phyloP scores from a whole-genome alignment of 2,113 vertebrate genomes.

The Hydrochoerus hydrochaeris region DNA sequence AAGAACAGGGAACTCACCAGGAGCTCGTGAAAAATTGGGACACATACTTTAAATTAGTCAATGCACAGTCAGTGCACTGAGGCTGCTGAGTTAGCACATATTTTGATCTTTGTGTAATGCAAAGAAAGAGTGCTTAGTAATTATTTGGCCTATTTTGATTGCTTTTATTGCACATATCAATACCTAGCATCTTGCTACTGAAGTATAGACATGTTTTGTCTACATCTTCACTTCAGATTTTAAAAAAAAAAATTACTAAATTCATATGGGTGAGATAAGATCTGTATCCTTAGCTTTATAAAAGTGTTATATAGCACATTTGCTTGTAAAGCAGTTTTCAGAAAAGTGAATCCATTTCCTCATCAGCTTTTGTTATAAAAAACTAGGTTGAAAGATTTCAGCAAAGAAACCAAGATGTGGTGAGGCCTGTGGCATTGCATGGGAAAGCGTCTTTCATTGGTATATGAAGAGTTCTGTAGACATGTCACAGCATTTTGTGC shows the following conservation, averaged over 20 bases:
- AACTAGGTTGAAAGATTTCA: too few relatives aligned
- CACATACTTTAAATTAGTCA: slow-evolving; percentile 86
- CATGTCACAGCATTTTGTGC: not conserved
- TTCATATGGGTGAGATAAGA: not conserved
- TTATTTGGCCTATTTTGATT: slow-evolving; percentile 22
- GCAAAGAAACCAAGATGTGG: not conserved
- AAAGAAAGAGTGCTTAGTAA: slow-evolving; percentile 33
- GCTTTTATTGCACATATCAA: slow-evolving; percentile 51
- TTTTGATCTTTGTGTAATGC: slow-evolving; percentile 69
- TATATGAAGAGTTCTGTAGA: not conserved
- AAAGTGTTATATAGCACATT: not conserved
- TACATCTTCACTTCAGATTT: slow-evolving; percentile 52
- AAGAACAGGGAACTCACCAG: slow-evolving; percentile 80
- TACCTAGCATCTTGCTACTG: slow-evolving; percentile 34
- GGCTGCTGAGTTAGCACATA: slow-evolving; percentile 7
- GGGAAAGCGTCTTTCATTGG: not conserved
- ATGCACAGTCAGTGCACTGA: slow-evolving; percentile 83
- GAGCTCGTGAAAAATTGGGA: slow-evolving; percentile 81
- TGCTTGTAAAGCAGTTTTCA: slow-evolving; percentile 57
- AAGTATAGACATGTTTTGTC: not conserved
- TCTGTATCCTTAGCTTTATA: not conserved
- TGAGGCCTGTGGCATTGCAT: not conserved
- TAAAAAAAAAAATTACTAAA: slow-evolving; percentile 44
- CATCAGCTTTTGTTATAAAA: slow-evolving; percentile 39
- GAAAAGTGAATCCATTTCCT: slow-evolving; percentile 6